Base-by-base conservation (phyloP, 2,797 vertebrate species). In the Coranthus polyacanthus region DNA sequence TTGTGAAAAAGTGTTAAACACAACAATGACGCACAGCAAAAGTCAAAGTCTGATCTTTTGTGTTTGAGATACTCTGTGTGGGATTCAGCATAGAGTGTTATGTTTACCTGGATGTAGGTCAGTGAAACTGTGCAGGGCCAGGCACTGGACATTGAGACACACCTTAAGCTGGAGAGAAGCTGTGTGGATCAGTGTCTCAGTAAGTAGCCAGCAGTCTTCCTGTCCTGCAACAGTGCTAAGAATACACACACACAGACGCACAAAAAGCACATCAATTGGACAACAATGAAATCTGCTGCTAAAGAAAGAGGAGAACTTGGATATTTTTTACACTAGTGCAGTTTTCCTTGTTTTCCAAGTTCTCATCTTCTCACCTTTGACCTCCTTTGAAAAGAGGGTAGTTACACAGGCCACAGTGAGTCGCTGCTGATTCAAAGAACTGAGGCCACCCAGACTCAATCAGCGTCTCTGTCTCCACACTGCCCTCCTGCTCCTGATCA, bases 121-220 rank as follows among this genome's bases (percentile, higher is more conserved):
- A 42, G 93, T 95, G 92, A 99, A 99, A 91, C 96, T 97, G 80
- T 99, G 96, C 74, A 99, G 87, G n/a, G 97, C 96, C 86, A 99
- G 86, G 86, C 98, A 99, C 61, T 95, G 94, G 0, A 93, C 78
- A 49, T 98, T 98, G 61, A 95, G 90, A 87, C 98, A 99, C 76
- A 98, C 91, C 84, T 98, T 99, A 56, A 97, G 91, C 85, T 98
- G 97, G 61, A 98, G 93, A 58, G 94, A 95, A 41, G 96, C 96
- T 0, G 94, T 89, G 84, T 97, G 96, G 55, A 99, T 91, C 42
- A 94, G 91, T 12, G 87, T 94, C 51, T 96, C 96, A 24, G 98
- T 99, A 61, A 99, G 89, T 54, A 99, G 88, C 96, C 97, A 99
- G 88, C 98, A 98, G 64, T 98, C 96, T 86, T 96, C 96, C 63